A percentile compares a stretch with the other conserved stretches of the same genome.
Evolutionary conservation across 2,888 invertebrate species (phyloP).

Genomic region (Nineta flava): DNA sequence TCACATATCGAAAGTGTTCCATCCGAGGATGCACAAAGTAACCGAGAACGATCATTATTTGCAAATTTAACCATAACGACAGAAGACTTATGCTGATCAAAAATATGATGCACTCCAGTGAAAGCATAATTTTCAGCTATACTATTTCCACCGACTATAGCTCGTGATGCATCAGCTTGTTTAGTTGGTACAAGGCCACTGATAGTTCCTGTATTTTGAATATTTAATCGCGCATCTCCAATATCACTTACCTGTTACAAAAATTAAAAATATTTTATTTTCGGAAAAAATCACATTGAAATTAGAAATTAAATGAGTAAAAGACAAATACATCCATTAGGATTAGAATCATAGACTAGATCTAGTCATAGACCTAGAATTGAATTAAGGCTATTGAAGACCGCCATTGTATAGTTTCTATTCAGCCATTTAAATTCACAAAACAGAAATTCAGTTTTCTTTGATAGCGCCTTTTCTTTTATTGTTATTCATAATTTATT

Average conservation of each 20-base stretch:
- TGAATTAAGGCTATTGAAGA: too few species aligned
- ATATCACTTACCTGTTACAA: background rate
- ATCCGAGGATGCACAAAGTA: constrained; percentile 68
- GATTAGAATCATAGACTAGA: too few species aligned
- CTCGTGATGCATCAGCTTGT: constrained; percentile 40
- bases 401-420: too few species aligned
- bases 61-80: constrained; percentile 71
- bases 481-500: too few species aligned
- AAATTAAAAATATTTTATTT: too few species aligned
- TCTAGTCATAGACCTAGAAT: too few species aligned
- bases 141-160: constrained; percentile 42
- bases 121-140: constrained; percentile 76
- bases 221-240: background rate
- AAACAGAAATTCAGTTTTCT: too few species aligned
- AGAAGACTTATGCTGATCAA: constrained; percentile 61
- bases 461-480: too few species aligned
- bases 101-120: constrained; percentile 75
- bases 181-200: constrained; percentile 34
- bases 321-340: background rate
- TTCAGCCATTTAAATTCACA: too few species aligned
- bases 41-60: constrained; percentile 62
- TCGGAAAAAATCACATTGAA: too few species aligned
- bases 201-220: background rate
- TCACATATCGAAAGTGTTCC: constrained; percentile 67
- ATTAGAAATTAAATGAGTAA: background rate